phyloP scores from a whole-genome alignment of 2,797 vertebrate genomes.

The Chanos chanos region DNA sequence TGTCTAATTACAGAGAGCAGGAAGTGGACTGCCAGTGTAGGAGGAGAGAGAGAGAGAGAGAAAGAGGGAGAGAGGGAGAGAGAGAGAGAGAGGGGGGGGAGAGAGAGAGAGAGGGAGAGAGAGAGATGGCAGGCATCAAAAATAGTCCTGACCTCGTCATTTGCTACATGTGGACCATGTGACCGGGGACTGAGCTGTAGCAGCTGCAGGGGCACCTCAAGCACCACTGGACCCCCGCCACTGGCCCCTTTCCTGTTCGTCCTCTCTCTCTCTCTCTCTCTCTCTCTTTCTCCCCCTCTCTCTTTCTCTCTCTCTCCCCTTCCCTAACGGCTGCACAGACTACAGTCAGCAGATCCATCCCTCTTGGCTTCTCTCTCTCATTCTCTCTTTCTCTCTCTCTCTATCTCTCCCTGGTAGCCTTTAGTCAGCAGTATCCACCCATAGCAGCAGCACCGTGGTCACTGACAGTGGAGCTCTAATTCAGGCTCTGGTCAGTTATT shows the following conservation, averaged over 20 bases:
- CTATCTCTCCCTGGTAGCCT: no score
- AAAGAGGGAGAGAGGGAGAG: neutral
- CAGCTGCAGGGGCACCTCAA: conserved; percentile 42
- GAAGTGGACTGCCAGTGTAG: conserved; percentile 54
- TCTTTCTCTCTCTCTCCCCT: neutral
- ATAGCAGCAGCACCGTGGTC: no score
- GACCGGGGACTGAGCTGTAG: conserved; percentile 44
- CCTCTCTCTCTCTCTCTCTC: neutral
- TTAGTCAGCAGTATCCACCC: no score
- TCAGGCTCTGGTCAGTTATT: no score
- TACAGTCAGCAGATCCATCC: no score
- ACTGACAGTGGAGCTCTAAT: no score
- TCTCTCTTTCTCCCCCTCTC: neutral
- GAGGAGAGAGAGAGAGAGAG: conserved; percentile 30
- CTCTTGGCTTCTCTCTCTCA: neutral
- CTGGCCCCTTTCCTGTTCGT: neutral
- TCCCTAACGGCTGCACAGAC: no score
- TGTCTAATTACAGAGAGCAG: conserved; percentile 60
- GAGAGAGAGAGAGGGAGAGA: neutral
- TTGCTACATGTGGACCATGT: conserved; percentile 41
- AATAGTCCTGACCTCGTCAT: conserved; percentile 57
- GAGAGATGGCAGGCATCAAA: conserved; percentile 46
- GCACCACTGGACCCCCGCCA: neutral
- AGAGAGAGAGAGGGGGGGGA: neutral
- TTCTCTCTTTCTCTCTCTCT: neutral